Evolutionary conservation across 2,888 invertebrate species (phyloP), one percentile per base, ranked within the genome.

Genomic region (Megaustenia siamemsis): DNA sequence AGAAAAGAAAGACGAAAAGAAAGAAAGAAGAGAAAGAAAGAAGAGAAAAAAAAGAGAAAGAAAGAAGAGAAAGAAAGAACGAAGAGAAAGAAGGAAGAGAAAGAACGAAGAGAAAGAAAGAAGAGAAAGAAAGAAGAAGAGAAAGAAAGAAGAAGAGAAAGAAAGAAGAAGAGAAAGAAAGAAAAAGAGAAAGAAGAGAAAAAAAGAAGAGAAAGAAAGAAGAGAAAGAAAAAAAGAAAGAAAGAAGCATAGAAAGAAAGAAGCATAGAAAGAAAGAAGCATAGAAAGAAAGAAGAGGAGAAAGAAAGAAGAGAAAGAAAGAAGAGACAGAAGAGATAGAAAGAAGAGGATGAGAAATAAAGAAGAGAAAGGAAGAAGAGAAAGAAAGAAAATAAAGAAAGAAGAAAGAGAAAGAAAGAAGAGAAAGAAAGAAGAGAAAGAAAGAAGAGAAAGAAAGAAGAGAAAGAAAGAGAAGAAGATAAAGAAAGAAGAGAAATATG

Each of bases 321-420:
- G 60, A 38, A 56, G 4, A 77, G 38, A 69, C 40, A 38, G 38
- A 38, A 3, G 24, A n/a, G n/a, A n/a, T n/a, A n/a, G n/a, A n/a
- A n/a, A n/a, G n/a, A n/a, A n/a, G 69, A 21, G 3, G 12, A 10
- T 4, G 24, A 69, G n/a, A n/a, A n/a, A n/a, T n/a, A n/a, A n/a
- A n/a, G n/a, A n/a, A n/a, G n/a, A n/a, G n/a, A n/a, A n/a, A 38
- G 38, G 12, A 68, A 4, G n/a, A 38, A 35, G 18, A 68, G 68
- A 68, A n/a, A 68, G 68, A 56, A 4, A 4, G 15, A 12, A 35
- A 0, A 12, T 8, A 1, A 2, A 18, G n/a, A 10, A 35, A 38
- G 43, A 28, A n/a, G 60, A 56, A 28, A 69, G 32, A 71, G 56
- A 83, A n/a, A n/a, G n/a, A n/a, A n/a, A n/a, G n/a, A n/a, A n/a